These are phyloP conservation scores for Stomatorhinus walkeri DNA, from an alignment of 2,797 vertebrate genomes.

Conservation along the genomic window DNA sequence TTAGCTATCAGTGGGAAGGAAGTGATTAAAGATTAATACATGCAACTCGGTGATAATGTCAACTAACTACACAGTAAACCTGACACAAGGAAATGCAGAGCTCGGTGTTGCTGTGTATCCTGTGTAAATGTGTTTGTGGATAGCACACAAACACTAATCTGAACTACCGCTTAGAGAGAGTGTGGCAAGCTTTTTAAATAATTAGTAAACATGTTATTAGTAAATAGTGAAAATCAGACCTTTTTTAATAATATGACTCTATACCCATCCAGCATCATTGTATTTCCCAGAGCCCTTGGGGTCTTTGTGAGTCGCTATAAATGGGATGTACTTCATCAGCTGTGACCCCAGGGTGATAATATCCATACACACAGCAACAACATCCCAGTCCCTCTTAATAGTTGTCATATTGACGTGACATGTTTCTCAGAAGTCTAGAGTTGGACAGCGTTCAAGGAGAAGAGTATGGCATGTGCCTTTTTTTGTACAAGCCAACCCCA, in stretches of 20 bases:
- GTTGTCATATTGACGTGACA: background rate
- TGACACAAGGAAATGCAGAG: background rate
- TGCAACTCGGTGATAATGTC: background rate
- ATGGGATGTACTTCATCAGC: background rate
- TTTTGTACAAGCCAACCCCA: background rate
- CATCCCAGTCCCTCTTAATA: background rate
- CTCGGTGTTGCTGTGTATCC: background rate
- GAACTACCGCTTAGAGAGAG: background rate
- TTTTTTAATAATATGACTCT: background rate
- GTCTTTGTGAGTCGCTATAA: background rate
- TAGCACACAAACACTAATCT: background rate
- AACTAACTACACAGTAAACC: background rate
- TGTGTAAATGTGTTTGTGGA: background rate
- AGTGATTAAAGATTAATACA: background rate
- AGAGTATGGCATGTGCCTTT: background rate
- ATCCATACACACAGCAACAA: background rate
- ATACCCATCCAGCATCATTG: background rate
- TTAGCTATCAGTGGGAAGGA: background rate
- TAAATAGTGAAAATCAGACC: background rate
- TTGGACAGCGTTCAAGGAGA: background rate
- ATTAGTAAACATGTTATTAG: background rate
- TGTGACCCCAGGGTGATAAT: background rate
- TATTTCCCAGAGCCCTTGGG: background rate
- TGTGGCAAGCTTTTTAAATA: background rate
- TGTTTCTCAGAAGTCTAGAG: background rate